Evolutionary conservation across 2,113 vertebrate species (phyloP), one percentile per base, ranked within the genome.

Genomic region (Leiothrix lutea): DNA sequence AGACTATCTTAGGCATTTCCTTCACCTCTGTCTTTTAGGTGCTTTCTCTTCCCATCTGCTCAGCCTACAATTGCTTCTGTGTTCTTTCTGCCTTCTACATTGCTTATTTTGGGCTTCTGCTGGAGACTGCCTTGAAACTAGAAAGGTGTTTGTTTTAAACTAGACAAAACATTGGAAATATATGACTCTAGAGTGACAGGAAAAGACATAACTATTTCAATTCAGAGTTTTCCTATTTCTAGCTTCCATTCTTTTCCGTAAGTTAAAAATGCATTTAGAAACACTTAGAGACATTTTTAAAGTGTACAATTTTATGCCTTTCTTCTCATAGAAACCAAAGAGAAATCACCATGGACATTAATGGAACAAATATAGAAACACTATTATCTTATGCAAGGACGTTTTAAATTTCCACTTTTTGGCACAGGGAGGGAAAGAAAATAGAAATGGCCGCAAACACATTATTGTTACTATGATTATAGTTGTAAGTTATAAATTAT

Each of bases 1-100:
- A 94, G 92, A 93, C 93, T 88, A 66, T 92, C 95, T 96, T 97
- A 95, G 88, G 95, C 93, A 94, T 95, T 97, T 96, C 90, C 95
- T 96, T 95, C 61, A 89, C 65, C 65, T 94, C 82, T 88, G 82
- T 75, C 48, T 67, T 95, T 61, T 69, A 92, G 86, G 78, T 4
- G 18, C 81, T 92, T 94, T 93, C 56, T 94, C 80, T 86, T 84
- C 38, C 72, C 88, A 83, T 95, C 86, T 96, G 67, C 56, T 94
- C 71, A 70, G 75, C 74, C 82, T 88, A 88, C 91, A 95, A 93
- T 88, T 90, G 72, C 64, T 80, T 54, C 88, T 86, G 72, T 95
- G 95, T 94, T 93, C 79, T 90, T 92, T 86, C 67, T 91, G 47
- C 44, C 88, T 74, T 94, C 36, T 86, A 54, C 38, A 9, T 57